phyloP scores from a whole-genome alignment of 2,888 invertebrate genomes.

The Germaria angustata region DNA sequence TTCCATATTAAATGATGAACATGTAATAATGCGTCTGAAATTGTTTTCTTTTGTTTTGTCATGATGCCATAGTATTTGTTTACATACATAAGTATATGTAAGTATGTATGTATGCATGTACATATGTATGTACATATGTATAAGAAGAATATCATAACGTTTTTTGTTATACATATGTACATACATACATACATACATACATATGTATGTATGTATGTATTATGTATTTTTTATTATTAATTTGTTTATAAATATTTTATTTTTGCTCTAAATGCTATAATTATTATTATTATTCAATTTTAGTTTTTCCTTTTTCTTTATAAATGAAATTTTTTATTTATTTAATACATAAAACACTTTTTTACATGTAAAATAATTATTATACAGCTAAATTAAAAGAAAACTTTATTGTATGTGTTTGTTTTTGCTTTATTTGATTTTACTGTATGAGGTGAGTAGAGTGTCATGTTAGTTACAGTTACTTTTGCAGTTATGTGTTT shows the following conservation, averaged over 20 bases:
- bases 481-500: background rate
- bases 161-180: too few relatives aligned
- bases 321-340: background rate
- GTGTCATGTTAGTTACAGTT: conserved; percentile 11
- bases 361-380: conserved; percentile 64
- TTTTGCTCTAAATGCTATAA: conserved; percentile 58
- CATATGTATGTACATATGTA: too few relatives aligned
- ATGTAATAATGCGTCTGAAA: conserved; percentile 58
- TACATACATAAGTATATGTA: conserved; percentile 55
- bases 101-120: too few relatives aligned
- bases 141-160: conserved; percentile 55
- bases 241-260: conserved; percentile 28
- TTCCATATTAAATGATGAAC: conserved; percentile 53
- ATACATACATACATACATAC: too few relatives aligned
- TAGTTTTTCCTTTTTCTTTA: conserved; percentile 3
- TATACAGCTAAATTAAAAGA: conserved; percentile 55
- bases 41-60: conserved; percentile 22
- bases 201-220: too few relatives aligned
- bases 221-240: conserved; percentile 55
- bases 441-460: conserved; percentile 18
- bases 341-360: conserved; percentile 62
- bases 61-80: conserved; percentile 52
- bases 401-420: conserved; percentile 3
- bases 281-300: conserved; percentile 27
- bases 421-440: background rate